A percentile compares a stretch with the other conserved stretches of the same genome.
These are phyloP conservation scores for Bubo bubo DNA, from an alignment of 2,113 vertebrate genomes.

Conservation along the genomic window DNA sequence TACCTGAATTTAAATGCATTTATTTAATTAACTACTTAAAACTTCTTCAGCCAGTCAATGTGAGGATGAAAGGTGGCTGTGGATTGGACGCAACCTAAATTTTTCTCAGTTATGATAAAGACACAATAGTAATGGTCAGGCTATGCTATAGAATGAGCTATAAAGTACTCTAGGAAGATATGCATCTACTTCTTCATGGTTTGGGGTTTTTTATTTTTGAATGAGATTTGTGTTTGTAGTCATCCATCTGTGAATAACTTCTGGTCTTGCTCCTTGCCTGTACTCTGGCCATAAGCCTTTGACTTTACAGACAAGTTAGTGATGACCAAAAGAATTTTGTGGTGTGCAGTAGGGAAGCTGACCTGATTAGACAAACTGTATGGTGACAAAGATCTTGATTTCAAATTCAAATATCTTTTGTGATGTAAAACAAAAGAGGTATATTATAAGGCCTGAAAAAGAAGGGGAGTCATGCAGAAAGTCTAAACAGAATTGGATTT, in stretches of 20 bases:
- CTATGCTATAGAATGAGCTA: neutral
- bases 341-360: neutral
- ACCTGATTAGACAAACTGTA: neutral
- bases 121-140: neutral
- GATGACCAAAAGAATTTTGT: neutral
- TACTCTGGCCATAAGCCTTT: neutral
- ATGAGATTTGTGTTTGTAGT: neutral
- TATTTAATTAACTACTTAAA: neutral
- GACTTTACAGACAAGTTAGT: neutral
- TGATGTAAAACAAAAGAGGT: neutral
- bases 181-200: neutral
- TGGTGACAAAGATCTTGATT: neutral
- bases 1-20: neutral
- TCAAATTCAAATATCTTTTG: neutral
- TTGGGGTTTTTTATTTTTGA: accelerated
- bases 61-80: neutral
- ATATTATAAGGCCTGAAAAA: neutral
- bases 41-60: neutral
- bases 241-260: neutral
- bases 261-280: neutral
- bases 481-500: neutral
- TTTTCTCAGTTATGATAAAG: neutral
- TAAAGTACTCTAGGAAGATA: neutral
- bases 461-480: neutral
- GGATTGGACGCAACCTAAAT: accelerated